Evolutionary conservation across 2,888 invertebrate species (phyloP), one percentile per base, ranked within the genome.

Genomic region (Rhagonycha fulva): DNA sequence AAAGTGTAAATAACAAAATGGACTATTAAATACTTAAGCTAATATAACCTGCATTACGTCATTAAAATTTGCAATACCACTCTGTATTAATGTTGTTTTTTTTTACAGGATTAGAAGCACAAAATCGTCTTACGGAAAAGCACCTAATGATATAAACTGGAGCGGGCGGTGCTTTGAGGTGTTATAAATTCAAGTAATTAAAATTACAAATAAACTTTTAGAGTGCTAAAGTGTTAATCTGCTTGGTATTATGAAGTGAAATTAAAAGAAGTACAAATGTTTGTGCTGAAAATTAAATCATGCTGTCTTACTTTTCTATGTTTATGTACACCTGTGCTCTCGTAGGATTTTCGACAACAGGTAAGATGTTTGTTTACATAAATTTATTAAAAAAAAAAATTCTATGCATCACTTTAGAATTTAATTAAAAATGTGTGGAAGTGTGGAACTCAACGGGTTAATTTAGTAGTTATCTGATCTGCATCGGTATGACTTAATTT

Each of bases 251-350:
- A 47, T 47, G 32, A 69, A 69, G 60, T 69, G 69, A 69, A 14
- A 47, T 30, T 70, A 70, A 70, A 67, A 75, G 67, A 68, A 72
- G 47, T 74, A 76, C 76, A 73, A 76, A 76, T 76, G 76, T 70
- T 76, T 24, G 66, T 62, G 74, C 19, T 71, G 67, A 47, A 63
- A 63, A 68, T 62, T 47, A 68, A 76, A 74, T 69, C 74, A 76
- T 76, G 76, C 32, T 76, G 76, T 74, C 71, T 74, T 76, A 74
- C 69, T 76, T 74, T 71, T 74, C 71, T 63, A 19, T 74, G 26
- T 68, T 74, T 71, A 74, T 76, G 71, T 76, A 71, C 74, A 69
- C 70, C 74, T 74, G 76, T 72, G 74, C 74, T 72, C 62, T 76
- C 63, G 14, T 74, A 61, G 71, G 69, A 69, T 71, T 76, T 69